phyloP scores from a whole-genome alignment of 2,888 invertebrate species.

The Drosophila mayaguana region DNA sequence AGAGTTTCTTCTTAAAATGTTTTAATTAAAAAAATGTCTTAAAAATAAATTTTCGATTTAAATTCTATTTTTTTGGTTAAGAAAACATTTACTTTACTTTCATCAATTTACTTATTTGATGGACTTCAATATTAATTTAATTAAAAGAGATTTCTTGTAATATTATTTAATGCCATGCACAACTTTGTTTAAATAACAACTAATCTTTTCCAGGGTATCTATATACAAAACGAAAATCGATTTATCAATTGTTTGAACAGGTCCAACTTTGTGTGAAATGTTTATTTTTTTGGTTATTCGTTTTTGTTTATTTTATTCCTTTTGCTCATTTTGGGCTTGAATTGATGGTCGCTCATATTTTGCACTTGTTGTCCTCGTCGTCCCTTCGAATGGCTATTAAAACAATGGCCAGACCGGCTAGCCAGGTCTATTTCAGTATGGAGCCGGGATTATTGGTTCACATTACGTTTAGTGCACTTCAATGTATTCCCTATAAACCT shows the following conservation, averaged over 20 bases:
- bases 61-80: too few relatives aligned
- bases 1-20: too few relatives aligned
- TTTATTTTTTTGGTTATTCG: not conserved
- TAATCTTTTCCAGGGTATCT: slow-evolving; percentile 1
- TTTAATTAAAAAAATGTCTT: too few relatives aligned
- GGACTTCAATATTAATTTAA: too few relatives aligned
- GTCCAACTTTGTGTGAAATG: slow-evolving; percentile 1
- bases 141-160: too few relatives aligned
- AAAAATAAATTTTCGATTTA: too few relatives aligned
- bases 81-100: too few relatives aligned
- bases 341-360: slow-evolving; percentile 41
- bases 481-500: slow-evolving; percentile 19
- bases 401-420: slow-evolving; percentile 34
- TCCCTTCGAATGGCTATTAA: slow-evolving; percentile 21
- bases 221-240: slow-evolving; percentile 42
- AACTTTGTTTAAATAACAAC: not conserved
- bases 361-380: slow-evolving; percentile 39
- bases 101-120: too few relatives aligned
- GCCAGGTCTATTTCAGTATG: slow-evolving; percentile 22
- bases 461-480: slow-evolving; percentile 35
- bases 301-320: slow-evolving; percentile 2
- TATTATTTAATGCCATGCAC: not conserved
- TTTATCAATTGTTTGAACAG: slow-evolving; percentile 31
- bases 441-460: slow-evolving; percentile 33
- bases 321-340: slow-evolving; percentile 17